Base-by-base conservation (phyloP, 2,797 vertebrate genomes). In the Clarias laeviceps region DNA sequence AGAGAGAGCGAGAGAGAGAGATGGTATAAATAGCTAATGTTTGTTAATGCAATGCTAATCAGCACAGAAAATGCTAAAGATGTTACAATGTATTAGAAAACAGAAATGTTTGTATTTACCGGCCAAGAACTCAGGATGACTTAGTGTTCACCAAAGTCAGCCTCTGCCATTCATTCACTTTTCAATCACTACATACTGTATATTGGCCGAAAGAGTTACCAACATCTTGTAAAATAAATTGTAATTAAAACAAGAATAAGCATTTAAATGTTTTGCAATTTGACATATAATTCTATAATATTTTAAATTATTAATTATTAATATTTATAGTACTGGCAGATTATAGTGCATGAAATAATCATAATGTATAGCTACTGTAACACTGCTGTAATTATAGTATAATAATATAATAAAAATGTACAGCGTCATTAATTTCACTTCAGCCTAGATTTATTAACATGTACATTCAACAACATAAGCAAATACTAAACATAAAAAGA, bases 1-100 rank as follows among this genome's bases (percentile, higher is more conserved):
- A 86, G 84, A 86, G 62, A 72, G 69, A 64, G 79, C 65, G 73
- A 73, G 61, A 62, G 86, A 66, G 74, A 79, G 59, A 82, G 70
- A 68, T 65, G 54, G 61, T 1, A n/a, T 40, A 61, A 59, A 59
- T 69, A 59, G 22, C 32, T n/a, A 66, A 73, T 85, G 65, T 54
- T 73, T 73, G 70, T 45, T 73, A 70, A 56, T 76, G n/a, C 29
- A 74, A 74, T 27, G n/a, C 2, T 54, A 27, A 6, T 54, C 40
- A 54, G 14, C 45, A 29, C 20, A 77, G 20, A 77, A 77, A 84
- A 81, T 80, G 84, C 86, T 86, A 56, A 85, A 81, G 86, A 86
- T 83, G 59, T 85, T 85, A 86, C 85, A 78, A 78, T 72, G 79
- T 87, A 89, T 89, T 80, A 85, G 62, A 85, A 85, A 88, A 86